These are phyloP conservation scores for Phasia obesa DNA, from an alignment of 2,888 invertebrate genomes.

Conservation along the genomic window DNA sequence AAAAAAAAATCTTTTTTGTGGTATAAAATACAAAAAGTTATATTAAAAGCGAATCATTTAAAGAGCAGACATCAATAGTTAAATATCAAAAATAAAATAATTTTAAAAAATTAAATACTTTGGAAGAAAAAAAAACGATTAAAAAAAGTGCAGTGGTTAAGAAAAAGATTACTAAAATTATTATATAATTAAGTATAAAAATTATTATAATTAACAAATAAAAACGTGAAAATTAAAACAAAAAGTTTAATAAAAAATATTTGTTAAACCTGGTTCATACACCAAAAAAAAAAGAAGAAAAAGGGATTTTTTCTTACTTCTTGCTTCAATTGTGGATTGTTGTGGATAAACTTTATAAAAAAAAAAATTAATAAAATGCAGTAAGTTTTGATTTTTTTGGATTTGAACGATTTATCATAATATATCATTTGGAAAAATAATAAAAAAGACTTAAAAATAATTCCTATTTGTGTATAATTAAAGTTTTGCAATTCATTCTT, in stretches of 20 bases:
- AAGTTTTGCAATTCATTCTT: constrained; percentile 60
- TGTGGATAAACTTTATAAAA: constrained; percentile 44
- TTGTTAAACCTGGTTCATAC: neutral
- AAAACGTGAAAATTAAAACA: neutral
- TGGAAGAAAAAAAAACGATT: neutral
- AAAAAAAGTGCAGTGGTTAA: neutral
- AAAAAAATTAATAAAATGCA: constrained; percentile 53
- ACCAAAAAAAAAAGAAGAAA: constrained; percentile 11
- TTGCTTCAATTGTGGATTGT: neutral
- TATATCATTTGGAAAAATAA: no score
- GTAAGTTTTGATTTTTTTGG: constrained; percentile 51
- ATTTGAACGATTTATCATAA: neutral
- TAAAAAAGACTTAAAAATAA: no score
- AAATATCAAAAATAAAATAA: constrained; percentile 61
- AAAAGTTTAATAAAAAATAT: neutral
- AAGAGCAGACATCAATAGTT: constrained; percentile 79
- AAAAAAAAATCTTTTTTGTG: constrained; percentile 71
- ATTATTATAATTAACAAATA: neutral
- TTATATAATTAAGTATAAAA: no score
- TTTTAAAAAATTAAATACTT: constrained; percentile 13
- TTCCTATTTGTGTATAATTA: constrained; percentile 1
- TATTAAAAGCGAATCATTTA: constrained; percentile 81
- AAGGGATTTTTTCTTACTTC: constrained; percentile 16
- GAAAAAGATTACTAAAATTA: no score
- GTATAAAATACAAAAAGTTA: constrained; percentile 81